A percentile compares a stretch with the other conserved stretches of the same genome.
Evolutionary conservation across 1,140 invertebrate species (phyloP).

Genomic region (Nasonia vitripennis): DNA sequence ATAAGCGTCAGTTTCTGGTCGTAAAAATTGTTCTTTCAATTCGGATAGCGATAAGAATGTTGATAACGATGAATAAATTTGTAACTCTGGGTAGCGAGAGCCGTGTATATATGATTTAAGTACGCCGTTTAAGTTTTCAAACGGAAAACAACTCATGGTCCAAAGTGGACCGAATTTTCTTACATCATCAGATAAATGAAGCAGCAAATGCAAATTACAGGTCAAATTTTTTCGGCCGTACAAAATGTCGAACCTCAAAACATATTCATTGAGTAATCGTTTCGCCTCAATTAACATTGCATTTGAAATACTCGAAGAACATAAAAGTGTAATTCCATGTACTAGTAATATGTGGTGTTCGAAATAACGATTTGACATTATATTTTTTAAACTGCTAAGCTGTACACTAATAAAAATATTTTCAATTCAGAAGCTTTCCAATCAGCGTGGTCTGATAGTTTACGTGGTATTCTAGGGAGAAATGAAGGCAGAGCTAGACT

Average conservation of each 20-base stretch:
- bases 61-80: too few relatives aligned
- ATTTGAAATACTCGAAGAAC: conserved; percentile 42
- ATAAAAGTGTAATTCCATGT: conserved; percentile 45
- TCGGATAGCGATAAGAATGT: too few relatives aligned
- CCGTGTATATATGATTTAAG: conserved; percentile 23
- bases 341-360: conserved; percentile 54
- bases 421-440: conserved; percentile 39
- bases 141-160: conserved; percentile 10
- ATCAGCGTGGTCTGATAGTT: conserved; percentile 41
- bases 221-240: too few relatives aligned
- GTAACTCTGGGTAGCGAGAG: not conserved
- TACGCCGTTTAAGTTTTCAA: conserved; percentile 25
- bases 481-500: too few relatives aligned
- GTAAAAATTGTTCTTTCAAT: not conserved
- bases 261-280: conserved; percentile 48
- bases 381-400: too few relatives aligned
- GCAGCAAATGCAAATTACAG: too few relatives aligned
- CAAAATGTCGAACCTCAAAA: conserved; percentile 46
- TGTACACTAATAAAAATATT: conserved; percentile 39
- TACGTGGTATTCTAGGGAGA: conserved; percentile 2
- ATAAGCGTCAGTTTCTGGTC: not conserved
- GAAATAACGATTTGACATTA: conserved; percentile 48
- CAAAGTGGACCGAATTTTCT: conserved; percentile 29
- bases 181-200: too few relatives aligned
- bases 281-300: conserved; percentile 18